Evolutionary conservation across 2,888 invertebrate genomes (phyloP).

Genomic region (Mythimna albipuncta): DNA sequence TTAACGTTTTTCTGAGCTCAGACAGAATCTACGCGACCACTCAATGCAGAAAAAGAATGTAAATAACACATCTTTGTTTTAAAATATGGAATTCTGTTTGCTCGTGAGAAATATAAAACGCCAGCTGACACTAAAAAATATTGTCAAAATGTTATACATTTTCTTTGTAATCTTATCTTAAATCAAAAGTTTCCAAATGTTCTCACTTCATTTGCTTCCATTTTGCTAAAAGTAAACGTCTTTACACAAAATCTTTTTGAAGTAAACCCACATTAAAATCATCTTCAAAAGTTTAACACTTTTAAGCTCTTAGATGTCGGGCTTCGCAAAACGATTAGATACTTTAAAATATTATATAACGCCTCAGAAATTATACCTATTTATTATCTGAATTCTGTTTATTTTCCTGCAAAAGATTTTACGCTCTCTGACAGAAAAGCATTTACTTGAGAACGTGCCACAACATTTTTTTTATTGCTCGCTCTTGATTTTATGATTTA

Average conservation of each 20-base stretch:
- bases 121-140: constrained; percentile 10
- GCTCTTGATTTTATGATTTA: no score
- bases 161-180: constrained; percentile 39
- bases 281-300: constrained; percentile 37
- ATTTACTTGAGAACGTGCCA: no score
- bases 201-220: constrained; percentile 50
- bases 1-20: not conserved
- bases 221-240: constrained; percentile 32
- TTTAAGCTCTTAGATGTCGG: constrained; percentile 13
- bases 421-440: not conserved
- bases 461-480: no score
- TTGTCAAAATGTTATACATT: constrained; percentile 25
- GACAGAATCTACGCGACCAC: not conserved
- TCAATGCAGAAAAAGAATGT: not conserved
- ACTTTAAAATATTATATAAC: not conserved
- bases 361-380: not conserved
- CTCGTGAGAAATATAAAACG: constrained; percentile 15
- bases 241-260: constrained; percentile 47
- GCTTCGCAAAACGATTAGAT: constrained; percentile 1
- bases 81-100: constrained; percentile 1
- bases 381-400: not conserved
- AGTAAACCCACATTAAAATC: constrained; percentile 34
- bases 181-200: constrained; percentile 41
- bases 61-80: not conserved
- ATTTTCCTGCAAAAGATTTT: not conserved